Evolutionary conservation across 2,797 vertebrate species (phyloP), one percentile per base, ranked within the genome.

Genomic region (Chloroceryle amazona): DNA sequence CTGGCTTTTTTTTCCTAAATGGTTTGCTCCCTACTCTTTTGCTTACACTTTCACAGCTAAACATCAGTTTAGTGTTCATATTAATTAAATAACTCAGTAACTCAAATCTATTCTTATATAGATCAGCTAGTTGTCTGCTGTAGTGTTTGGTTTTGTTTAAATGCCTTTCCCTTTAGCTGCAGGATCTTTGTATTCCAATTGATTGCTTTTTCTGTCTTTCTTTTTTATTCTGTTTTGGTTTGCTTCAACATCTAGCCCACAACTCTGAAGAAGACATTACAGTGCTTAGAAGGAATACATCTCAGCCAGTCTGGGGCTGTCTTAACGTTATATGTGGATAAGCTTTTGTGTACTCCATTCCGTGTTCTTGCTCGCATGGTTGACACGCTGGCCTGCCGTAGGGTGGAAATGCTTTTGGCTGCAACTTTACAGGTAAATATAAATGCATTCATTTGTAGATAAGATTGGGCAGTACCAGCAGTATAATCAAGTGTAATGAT

Each of bases 241-340:
- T 67, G 7, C 35, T 90, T 14, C 10, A 66, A 62, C 31, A 13
- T 92, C 11, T 80, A 99, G 99, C 99, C 99, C 33, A 99, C 99
- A 52, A 98, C 98, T 90, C 97, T 99, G 92, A 99, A 99, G 98
- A 99, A 99, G 92, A 99, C 99, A 0, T 97, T 99, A 16, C 99
- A 99, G 97, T 99, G 99, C 97, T 94, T 99, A 97, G 99, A 99
- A 86, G 99, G 99, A 39, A 99, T 99, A 96, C 99, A 99, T 89
- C 98, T 99, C 57, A 99, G 99, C 97, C 99, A 99, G 98, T 99
- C 99, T 0, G 99, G 99, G 6, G 99, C 99, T 2, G 98, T 99
- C 95, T 95, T 99, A 44, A 99, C 99, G 8, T 97, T 99, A 3
- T 99, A 99, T 2, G 99, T 99, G 96, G 99, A 99, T 97, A 99